Evolutionary conservation across 37 sponge, comb jelly and placozoan genomes (phyloP).

Genomic region (Crambe crambe): DNA sequence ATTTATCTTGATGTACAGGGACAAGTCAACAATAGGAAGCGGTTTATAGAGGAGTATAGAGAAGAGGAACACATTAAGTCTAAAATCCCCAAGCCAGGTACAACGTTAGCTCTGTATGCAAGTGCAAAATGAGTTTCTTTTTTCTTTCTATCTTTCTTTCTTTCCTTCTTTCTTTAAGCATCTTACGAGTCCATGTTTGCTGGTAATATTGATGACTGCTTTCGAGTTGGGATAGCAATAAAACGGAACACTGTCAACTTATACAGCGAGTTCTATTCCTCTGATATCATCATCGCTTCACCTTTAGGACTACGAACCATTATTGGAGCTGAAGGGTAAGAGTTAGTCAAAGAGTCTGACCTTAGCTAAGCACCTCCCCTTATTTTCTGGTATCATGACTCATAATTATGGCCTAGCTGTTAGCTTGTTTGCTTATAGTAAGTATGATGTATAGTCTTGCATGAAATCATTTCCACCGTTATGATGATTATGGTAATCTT

Average conservation of each 20-base stretch:
- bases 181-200: slow-evolving; percentile 76
- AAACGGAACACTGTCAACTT: slow-evolving; percentile 74
- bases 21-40: slow-evolving; percentile 68
- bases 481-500: too few species aligned
- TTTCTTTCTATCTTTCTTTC: background rate
- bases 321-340: slow-evolving; percentile 84
- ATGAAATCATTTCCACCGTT: too few species aligned
- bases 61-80: slow-evolving; percentile 20
- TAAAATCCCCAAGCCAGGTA: slow-evolving; percentile 19
- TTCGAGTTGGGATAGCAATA: slow-evolving; percentile 86
- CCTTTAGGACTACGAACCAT: slow-evolving; percentile 94
- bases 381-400: too few species aligned
- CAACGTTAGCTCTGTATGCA: too few species aligned
- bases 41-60: slow-evolving; percentile 75
- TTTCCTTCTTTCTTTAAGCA: background rate
- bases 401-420: too few species aligned
- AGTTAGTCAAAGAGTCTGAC: background rate
- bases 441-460: too few species aligned
- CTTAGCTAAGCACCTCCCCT: too few species aligned
- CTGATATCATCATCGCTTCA: slow-evolving; percentile 95
- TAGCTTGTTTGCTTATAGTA: too few species aligned
- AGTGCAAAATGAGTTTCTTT: too few species aligned
- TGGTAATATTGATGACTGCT: slow-evolving; percentile 98
- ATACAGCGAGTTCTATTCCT: slow-evolving; percentile 88
- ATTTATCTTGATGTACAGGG: slow-evolving; percentile 41